Evolutionary conservation across 2,113 vertebrate species (phyloP).

Genomic region (Corvus hawaiiensis): DNA sequence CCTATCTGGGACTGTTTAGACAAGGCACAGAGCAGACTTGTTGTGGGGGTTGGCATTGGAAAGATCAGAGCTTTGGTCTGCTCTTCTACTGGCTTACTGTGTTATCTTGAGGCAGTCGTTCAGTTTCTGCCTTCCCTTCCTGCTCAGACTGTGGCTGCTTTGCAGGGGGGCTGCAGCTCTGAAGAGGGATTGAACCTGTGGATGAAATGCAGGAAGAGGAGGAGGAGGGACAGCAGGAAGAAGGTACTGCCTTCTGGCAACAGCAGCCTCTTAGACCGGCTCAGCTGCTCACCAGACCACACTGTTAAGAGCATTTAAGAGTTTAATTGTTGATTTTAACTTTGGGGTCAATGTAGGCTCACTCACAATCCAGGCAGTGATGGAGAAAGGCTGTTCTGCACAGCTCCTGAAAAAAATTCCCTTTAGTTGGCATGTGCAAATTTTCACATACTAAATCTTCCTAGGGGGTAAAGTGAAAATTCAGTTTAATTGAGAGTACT

Average conservation of each 20-base stretch:
- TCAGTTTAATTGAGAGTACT: background rate
- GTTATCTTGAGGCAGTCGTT: background rate
- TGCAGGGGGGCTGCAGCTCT: background rate
- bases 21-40: background rate
- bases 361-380: background rate
- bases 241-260: background rate
- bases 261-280: background rate
- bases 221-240: background rate
- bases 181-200: accelerated
- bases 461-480: background rate
- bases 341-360: background rate
- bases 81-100: background rate
- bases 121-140: background rate
- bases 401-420: background rate
- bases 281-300: background rate
- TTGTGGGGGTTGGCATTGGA: background rate
- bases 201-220: background rate
- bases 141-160: background rate
- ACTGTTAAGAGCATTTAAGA: background rate
- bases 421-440: background rate
- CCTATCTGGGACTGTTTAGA: background rate
- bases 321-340: background rate
- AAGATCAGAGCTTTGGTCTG: background rate
- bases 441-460: background rate
- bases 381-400: background rate